Conservation (phyloP, 2,797 vertebrate species). For the Monodelphis domestica region DNA sequence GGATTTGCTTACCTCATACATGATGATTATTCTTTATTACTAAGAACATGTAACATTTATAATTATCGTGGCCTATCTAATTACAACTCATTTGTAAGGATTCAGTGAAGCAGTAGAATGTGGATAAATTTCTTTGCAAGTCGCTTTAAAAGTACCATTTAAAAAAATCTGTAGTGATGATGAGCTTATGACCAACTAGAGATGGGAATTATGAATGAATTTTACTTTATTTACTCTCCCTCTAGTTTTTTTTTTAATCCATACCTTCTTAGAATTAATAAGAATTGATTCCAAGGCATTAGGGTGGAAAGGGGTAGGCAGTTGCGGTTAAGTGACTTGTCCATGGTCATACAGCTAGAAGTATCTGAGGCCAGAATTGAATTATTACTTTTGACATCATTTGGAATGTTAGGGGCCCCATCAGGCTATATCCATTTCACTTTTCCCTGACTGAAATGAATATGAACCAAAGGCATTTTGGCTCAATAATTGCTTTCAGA, state of each 20-base stretch:
- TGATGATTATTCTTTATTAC: slow-evolving; percentile 56
- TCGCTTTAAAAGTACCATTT: slow-evolving; percentile 3
- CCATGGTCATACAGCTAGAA: too few relatives aligned
- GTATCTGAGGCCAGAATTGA: too few relatives aligned
- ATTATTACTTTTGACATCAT: slow-evolving; percentile 18
- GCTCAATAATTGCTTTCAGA: too few relatives aligned
- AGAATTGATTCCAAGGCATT: too few relatives aligned
- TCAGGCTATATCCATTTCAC: background rate
- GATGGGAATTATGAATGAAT: background rate
- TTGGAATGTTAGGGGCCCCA: background rate
- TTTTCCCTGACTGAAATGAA: background rate
- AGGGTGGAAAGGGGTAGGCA: too few relatives aligned
- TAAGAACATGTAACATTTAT: slow-evolving; percentile 41
- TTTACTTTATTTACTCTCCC: background rate
- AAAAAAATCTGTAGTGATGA: slow-evolving; percentile 1
- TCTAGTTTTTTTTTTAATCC: too few relatives aligned
- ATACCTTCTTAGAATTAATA: too few relatives aligned
- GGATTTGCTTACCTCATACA: slow-evolving; percentile 61
- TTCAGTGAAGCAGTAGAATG: background rate
- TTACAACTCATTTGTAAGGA: background rate
- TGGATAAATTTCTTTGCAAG: slow-evolving; percentile 24
- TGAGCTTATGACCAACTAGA: slow-evolving; percentile 8
- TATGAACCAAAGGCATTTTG: slow-evolving; percentile 4
- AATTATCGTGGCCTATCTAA: slow-evolving; percentile 28
- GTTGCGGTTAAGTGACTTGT: too few relatives aligned